phyloP scores from a whole-genome alignment of 2,797 vertebrate species.

The Acanthornis magna region DNA sequence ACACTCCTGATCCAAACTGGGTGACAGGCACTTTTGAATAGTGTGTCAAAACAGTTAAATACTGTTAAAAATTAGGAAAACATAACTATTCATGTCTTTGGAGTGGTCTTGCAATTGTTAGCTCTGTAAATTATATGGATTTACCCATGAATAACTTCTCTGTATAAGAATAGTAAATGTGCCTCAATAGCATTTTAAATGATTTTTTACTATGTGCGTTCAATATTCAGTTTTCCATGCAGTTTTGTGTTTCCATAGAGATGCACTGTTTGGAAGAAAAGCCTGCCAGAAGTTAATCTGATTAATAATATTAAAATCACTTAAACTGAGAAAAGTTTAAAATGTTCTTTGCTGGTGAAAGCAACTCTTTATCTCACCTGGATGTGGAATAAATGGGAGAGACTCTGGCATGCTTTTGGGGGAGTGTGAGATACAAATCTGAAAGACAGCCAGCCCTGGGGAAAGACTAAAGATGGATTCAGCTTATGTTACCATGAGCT shows the following conservation, averaged over 20 bases:
- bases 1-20: not conserved
- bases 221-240: not conserved
- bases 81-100: not conserved
- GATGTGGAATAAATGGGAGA: not conserved
- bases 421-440: not conserved
- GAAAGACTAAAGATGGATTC: not conserved
- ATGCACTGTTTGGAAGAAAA: not conserved
- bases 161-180: not conserved
- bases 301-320: not conserved
- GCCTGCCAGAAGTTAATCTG: not conserved
- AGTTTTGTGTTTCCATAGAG: not conserved
- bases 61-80: not conserved
- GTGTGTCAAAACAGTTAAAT: not conserved
- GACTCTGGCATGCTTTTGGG: fast-evolving
- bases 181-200: not conserved
- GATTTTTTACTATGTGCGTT: not conserved
- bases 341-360: not conserved
- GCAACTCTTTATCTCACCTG: not conserved
- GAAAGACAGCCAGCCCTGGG: not conserved
- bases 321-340: not conserved
- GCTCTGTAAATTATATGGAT: not conserved
- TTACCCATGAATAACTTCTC: not conserved
- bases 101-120: not conserved
- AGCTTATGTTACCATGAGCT: not conserved
- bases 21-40: not conserved